phyloP scores from a whole-genome alignment of 2,888 invertebrate genomes.

The Hecatera dysodea region DNA sequence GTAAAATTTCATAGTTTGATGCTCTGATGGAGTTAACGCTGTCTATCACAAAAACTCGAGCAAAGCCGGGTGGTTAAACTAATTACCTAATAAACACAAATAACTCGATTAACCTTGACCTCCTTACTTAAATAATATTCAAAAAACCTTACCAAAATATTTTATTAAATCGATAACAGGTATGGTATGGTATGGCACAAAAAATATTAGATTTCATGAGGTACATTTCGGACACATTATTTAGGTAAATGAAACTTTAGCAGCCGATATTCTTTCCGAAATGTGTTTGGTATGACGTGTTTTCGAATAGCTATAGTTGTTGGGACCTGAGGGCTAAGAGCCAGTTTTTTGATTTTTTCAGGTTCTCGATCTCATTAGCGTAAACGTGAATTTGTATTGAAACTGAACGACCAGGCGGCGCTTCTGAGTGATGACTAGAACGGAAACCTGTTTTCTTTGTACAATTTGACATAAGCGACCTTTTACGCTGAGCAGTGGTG shows the following conservation, averaged over 20 bases:
- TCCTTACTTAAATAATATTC: conserved; percentile 15
- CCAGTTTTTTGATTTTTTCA: no score
- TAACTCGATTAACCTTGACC: conserved; percentile 33
- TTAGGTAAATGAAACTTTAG: neutral
- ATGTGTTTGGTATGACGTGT: neutral
- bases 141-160: conserved; percentile 25
- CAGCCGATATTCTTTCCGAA: neutral
- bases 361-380: no score
- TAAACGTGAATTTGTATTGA: no score
- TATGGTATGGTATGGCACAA: conserved; percentile 9
- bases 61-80: neutral
- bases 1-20: no score
- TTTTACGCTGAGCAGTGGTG: no score
- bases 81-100: conserved; percentile 7
- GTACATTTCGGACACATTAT: neutral
- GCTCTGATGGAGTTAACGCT: no score
- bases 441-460: no score
- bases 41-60: neutral
- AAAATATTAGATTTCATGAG: neutral
- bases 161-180: conserved; percentile 31
- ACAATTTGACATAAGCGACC: no score
- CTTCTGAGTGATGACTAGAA: no score
- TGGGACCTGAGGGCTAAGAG: no score
- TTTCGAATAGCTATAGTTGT: neutral
- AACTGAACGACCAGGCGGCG: no score